These are phyloP conservation scores for Zaprionus obscuricornis DNA, from an alignment of 2,888 invertebrate species.

Conservation along the genomic window DNA sequence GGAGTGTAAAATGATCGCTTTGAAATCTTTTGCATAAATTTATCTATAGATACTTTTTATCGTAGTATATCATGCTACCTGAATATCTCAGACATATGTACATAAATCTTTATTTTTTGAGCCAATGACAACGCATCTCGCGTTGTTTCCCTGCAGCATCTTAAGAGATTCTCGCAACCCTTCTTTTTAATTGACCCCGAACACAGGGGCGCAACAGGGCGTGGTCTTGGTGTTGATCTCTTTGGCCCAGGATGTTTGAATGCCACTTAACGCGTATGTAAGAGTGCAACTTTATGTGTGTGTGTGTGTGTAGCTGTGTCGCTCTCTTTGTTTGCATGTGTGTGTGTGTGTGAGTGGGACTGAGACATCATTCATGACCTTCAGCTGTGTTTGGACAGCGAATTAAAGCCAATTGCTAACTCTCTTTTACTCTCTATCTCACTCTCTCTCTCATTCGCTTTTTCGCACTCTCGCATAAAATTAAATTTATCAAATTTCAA, in stretches of 20 bases:
- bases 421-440: too few relatives aligned
- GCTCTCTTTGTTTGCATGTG: constrained; percentile 7
- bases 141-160: constrained; percentile 26
- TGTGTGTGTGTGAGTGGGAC: background rate
- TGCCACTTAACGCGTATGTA: constrained; percentile 36
- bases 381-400: constrained; percentile 49
- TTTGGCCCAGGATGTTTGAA: constrained; percentile 33
- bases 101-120: constrained; percentile 51
- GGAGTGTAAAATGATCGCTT: constrained; percentile 51
- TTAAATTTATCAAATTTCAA: constrained; percentile 68
- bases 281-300: too few relatives aligned
- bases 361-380: constrained; percentile 18
- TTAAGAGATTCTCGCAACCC: constrained; percentile 50
- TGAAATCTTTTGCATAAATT: constrained; percentile 43
- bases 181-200: constrained; percentile 41
- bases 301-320: too few relatives aligned
- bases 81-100: too few relatives aligned
- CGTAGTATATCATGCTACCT: too few relatives aligned
- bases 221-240: constrained; percentile 43
- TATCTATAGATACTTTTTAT: constrained; percentile 38
- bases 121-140: constrained; percentile 56
- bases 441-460: too few relatives aligned
- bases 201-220: constrained; percentile 36
- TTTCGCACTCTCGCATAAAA: constrained; percentile 21
- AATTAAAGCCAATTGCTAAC: constrained; percentile 53